phyloP scores from a whole-genome alignment of 2,797 vertebrate genomes.

The Labeo calbasu region DNA sequence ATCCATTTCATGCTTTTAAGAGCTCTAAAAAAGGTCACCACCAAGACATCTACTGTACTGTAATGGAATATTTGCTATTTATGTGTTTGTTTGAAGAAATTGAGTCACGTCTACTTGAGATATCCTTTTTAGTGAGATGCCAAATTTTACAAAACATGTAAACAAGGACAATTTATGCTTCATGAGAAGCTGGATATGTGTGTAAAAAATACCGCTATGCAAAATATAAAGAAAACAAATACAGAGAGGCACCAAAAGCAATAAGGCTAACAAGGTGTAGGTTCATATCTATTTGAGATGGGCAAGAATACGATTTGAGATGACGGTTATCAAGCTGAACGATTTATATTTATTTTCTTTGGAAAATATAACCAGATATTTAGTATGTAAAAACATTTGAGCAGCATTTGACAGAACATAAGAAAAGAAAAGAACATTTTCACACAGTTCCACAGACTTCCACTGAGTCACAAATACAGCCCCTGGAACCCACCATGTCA shows the following conservation, averaged over 20 bases:
- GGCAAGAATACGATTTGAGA: constrained; percentile 28
- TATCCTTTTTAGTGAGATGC: neutral
- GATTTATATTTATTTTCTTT: constrained; percentile 83
- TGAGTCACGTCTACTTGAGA: neutral
- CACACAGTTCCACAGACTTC: constrained; percentile 80
- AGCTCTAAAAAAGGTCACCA: neutral
- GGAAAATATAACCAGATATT: constrained; percentile 87
- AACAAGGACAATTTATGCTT: neutral
- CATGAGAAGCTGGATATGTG: neutral
- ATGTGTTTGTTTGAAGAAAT: neutral
- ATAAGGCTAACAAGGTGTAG: constrained; percentile 8
- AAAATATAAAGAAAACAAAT: neutral
- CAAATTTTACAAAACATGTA: neutral
- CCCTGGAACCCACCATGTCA: constrained; percentile 58
- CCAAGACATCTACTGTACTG: neutral
- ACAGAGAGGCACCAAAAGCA: neutral
- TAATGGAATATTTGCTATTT: neutral
- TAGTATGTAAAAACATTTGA: constrained; percentile 83
- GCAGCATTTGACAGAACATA: constrained; percentile 83
- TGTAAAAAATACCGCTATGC: neutral
- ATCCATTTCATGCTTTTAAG: constrained; percentile 17
- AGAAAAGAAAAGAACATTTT: constrained; percentile 78
- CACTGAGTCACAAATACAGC: constrained; percentile 74
- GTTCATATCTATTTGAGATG: neutral
- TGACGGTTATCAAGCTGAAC: constrained; percentile 69